A percentile compares a stretch with the other conserved stretches of the same genome.
Conservation (phyloP, 1,140 invertebrate genomes). For the Macrostomum lignano region DNA sequence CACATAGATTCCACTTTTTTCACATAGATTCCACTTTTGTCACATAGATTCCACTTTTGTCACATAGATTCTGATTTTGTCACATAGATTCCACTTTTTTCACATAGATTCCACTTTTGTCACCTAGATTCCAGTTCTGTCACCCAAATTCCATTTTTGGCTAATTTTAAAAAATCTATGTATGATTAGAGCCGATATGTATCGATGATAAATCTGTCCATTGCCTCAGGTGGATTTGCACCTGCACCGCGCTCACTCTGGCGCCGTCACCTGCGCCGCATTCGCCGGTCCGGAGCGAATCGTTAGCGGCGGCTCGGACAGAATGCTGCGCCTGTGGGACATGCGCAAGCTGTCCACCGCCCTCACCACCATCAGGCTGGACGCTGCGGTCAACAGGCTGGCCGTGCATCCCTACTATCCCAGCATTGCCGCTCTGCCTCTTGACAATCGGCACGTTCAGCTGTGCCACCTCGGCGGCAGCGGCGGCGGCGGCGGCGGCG, state of each 20-base stretch:
- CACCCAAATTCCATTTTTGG: too few relatives aligned
- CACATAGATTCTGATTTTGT: too few relatives aligned
- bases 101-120: too few relatives aligned
- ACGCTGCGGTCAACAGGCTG: constrained; percentile 57
- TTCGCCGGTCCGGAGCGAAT: constrained; percentile 80
- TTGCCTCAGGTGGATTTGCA: constrained; percentile 7
- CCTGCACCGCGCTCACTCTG: constrained; percentile 12
- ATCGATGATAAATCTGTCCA: background rate
- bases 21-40: too few relatives aligned
- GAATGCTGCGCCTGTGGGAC: constrained; percentile 82
- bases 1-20: too few relatives aligned
- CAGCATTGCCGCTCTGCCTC: constrained; percentile 86
- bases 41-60: too few relatives aligned
- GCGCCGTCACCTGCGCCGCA: constrained; percentile 71
- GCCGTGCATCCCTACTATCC: too few relatives aligned
- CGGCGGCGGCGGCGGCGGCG: constrained; percentile 46
- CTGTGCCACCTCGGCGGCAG: constrained; percentile 72
- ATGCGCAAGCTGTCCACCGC: constrained; percentile 82
- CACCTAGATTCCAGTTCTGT: background rate
- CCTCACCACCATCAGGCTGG: constrained; percentile 60
- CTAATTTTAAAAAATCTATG: background rate
- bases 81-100: too few relatives aligned
- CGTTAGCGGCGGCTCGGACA: constrained; percentile 79
- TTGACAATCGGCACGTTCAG: constrained; percentile 81
- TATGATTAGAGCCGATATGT: background rate